phyloP scores from a whole-genome alignment of 2,113 vertebrate species.

The Sinocyclocheilus anophthalmus region DNA sequence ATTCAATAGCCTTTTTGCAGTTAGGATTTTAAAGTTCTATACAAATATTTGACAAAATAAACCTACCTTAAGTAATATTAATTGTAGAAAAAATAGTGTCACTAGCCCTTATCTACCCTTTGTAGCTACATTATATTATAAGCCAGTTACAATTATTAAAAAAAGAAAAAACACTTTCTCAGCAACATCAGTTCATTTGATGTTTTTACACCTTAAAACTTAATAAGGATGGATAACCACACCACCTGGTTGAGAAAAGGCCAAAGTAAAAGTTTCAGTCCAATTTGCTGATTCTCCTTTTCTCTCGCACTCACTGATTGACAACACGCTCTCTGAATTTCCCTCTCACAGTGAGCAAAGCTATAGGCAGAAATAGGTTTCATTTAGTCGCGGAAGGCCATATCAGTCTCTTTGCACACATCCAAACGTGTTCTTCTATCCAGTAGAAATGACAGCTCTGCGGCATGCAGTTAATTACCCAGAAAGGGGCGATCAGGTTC shows the following conservation, averaged over 20 bases:
- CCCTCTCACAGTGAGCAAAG: background rate
- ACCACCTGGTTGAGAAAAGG: background rate
- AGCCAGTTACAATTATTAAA: background rate
- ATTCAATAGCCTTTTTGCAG: background rate
- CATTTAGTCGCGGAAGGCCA: background rate
- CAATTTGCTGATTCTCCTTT: background rate
- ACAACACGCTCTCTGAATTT: background rate
- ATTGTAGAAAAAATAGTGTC: background rate
- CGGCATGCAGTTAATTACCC: constrained; percentile 29
- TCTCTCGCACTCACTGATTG: background rate
- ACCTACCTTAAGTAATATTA: background rate
- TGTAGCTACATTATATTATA: background rate
- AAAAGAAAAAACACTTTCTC: background rate
- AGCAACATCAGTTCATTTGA: background rate
- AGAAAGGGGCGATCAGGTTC: background rate
- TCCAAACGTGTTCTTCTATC: background rate
- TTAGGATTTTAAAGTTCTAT: background rate
- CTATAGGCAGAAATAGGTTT: background rate
- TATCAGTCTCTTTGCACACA: background rate
- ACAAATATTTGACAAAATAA: background rate
- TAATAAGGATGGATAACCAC: background rate
- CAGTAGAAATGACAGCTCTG: constrained; percentile 15
- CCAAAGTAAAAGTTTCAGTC: background rate
- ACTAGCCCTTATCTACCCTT: background rate
- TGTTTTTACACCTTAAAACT: background rate